phyloP scores from a whole-genome alignment of 64 coral and sea anemone species.

The Anthopleura sola region DNA sequence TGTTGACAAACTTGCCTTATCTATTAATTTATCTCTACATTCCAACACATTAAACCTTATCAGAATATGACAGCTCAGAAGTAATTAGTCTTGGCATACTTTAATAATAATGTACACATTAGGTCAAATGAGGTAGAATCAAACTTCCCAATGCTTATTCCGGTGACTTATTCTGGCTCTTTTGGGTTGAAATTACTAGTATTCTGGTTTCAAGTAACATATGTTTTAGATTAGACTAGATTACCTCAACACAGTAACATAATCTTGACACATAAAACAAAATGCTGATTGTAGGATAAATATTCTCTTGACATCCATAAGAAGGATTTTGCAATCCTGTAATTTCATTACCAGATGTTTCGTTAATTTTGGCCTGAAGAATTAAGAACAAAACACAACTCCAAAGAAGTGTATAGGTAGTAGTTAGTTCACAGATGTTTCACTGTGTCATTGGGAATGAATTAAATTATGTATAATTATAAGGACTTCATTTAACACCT shows the following conservation, averaged over 20 bases:
- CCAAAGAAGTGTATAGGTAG: neutral
- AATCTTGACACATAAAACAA: neutral
- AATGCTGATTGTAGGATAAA: neutral
- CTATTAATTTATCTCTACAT: slow-evolving; percentile 11
- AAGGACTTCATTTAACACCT: neutral
- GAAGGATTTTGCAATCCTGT: neutral
- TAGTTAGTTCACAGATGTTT: too few species aligned
- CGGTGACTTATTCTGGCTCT: neutral
- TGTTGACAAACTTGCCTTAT: slow-evolving; percentile 3
- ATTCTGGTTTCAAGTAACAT: neutral
- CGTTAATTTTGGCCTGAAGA: neutral
- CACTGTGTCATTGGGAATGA: neutral
- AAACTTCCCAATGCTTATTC: neutral
- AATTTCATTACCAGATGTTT: neutral
- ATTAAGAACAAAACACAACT: too few species aligned
- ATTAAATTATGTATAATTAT: neutral
- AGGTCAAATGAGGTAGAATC: neutral
- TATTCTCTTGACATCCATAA: too few species aligned
- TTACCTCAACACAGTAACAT: neutral
- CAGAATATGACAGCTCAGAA: neutral
- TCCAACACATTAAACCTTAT: neutral
- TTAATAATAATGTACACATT: neutral
- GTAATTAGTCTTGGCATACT: neutral
- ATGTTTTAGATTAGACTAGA: neutral
- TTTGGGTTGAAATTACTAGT: neutral